These are phyloP conservation scores for Tichodroma muraria DNA, from an alignment of 2,113 vertebrate genomes.

Conservation along the genomic window DNA sequence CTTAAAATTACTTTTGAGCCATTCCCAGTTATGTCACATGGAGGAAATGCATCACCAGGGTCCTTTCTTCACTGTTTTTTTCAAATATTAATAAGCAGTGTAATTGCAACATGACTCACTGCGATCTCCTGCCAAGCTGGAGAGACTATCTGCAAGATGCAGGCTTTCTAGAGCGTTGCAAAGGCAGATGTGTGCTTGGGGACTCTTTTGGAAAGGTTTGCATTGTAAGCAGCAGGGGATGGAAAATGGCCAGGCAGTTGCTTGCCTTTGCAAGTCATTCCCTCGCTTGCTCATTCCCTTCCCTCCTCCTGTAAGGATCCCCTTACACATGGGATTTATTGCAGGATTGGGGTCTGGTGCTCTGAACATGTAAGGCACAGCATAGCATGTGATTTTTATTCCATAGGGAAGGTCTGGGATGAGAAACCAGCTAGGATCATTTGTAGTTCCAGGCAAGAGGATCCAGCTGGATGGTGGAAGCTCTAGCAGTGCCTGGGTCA, in stretches of 20 bases:
- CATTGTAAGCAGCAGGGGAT: background rate
- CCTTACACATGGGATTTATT: background rate
- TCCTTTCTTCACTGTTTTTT: constrained; percentile 44
- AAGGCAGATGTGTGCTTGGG: constrained; percentile 37
- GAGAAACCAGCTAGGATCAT: background rate
- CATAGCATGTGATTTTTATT: background rate
- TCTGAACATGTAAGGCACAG: background rate
- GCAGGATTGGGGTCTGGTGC: background rate
- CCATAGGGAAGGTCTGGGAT: background rate
- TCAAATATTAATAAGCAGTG: constrained; percentile 52
- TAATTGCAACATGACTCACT: constrained; percentile 56
- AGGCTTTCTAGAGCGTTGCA: background rate
- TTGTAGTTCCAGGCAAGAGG: background rate
- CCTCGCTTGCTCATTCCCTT: background rate
- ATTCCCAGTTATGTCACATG: constrained; percentile 47
- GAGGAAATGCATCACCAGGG: constrained; percentile 59
- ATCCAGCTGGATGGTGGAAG: background rate
- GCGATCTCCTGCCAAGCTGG: constrained; percentile 30
- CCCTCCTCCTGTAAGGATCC: background rate
- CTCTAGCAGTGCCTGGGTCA: background rate
- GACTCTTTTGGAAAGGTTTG: constrained; percentile 11
- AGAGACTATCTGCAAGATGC: constrained; percentile 37
- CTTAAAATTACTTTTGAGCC: constrained; percentile 53
- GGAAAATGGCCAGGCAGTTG: constrained; percentile 1
- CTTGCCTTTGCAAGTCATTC: constrained; percentile 10